phyloP scores from a whole-genome alignment of 1,140 invertebrate species.

The Aphelinus certus region DNA sequence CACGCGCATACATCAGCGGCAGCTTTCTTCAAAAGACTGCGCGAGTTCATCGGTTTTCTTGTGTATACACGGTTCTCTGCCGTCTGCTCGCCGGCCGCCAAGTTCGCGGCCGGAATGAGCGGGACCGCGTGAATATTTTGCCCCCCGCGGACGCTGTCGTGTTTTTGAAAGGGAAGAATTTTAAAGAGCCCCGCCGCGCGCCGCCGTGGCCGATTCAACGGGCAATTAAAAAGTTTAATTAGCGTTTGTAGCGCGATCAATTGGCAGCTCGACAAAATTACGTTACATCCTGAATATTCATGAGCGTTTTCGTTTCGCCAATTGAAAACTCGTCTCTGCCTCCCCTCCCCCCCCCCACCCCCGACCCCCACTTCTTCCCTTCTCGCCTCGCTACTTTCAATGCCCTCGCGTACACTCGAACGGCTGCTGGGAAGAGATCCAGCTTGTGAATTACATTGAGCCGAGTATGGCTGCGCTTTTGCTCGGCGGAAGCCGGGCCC shows the following conservation, averaged over 20 bases:
- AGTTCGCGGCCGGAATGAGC: not conserved
- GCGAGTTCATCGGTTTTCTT: slow-evolving; percentile 14
- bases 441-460: too few species aligned
- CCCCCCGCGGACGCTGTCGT: not conserved
- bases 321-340: not conserved
- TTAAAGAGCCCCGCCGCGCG: slow-evolving; percentile 11
- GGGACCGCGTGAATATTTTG: slow-evolving; percentile 4
- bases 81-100: not conserved
- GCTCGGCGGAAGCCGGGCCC: too few species aligned
- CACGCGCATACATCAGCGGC: not conserved
- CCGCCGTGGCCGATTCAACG: slow-evolving; percentile 8
- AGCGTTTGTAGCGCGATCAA: slow-evolving; percentile 24
- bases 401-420: too few species aligned
- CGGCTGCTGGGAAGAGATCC: too few species aligned
- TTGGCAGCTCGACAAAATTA: not conserved
- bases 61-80: not conserved
- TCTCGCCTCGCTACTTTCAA: too few species aligned
- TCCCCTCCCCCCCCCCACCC: too few species aligned
- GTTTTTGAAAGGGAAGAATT: slow-evolving; percentile 2
- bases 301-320: not conserved
- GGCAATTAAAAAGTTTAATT: slow-evolving; percentile 38
- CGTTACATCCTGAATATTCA: slow-evolving; percentile 20
- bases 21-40: slow-evolving; percentile 26
- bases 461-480: too few species aligned
- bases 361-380: too few species aligned